phyloP scores from a whole-genome alignment of 2,113 vertebrate genomes.

The Grantiella picta region DNA sequence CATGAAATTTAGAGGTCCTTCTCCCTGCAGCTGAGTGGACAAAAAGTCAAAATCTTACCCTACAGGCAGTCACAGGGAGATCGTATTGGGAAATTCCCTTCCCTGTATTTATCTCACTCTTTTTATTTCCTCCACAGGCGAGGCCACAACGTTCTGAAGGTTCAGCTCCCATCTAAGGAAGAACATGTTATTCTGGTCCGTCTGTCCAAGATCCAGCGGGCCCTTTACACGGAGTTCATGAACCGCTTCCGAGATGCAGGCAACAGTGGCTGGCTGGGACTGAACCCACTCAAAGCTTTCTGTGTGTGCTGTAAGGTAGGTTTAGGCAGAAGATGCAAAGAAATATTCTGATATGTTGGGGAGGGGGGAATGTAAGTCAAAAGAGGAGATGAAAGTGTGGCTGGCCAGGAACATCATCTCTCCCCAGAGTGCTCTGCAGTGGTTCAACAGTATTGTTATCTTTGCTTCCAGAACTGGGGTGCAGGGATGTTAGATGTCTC shows the following conservation, averaged over 20 bases:
- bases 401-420: not conserved
- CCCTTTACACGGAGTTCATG: slow-evolving; percentile 96
- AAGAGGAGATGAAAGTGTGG: not conserved
- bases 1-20: not conserved
- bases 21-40: not conserved
- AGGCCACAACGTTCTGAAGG: slow-evolving; percentile 91
- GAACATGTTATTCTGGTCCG: slow-evolving; percentile 96
- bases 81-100: not conserved
- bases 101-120: not conserved
- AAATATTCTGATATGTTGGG: not conserved
- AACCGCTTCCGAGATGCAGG: slow-evolving; percentile 95
- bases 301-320: slow-evolving; percentile 97
- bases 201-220: slow-evolving; percentile 90
- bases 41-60: not conserved
- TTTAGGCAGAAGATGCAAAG: not conserved
- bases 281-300: slow-evolving; percentile 97
- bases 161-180: slow-evolving; percentile 91
- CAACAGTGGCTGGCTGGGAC: slow-evolving; percentile 94
- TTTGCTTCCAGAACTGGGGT: not conserved
- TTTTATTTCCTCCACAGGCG: slow-evolving; percentile 73
- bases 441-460: not conserved
- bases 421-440: not conserved
- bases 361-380: not conserved
- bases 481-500: not conserved
- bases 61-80: not conserved